Evolutionary conservation across 2,888 invertebrate species (phyloP), one percentile per base, ranked within the genome.

Genomic region (Drosophila percnosoma): DNA sequence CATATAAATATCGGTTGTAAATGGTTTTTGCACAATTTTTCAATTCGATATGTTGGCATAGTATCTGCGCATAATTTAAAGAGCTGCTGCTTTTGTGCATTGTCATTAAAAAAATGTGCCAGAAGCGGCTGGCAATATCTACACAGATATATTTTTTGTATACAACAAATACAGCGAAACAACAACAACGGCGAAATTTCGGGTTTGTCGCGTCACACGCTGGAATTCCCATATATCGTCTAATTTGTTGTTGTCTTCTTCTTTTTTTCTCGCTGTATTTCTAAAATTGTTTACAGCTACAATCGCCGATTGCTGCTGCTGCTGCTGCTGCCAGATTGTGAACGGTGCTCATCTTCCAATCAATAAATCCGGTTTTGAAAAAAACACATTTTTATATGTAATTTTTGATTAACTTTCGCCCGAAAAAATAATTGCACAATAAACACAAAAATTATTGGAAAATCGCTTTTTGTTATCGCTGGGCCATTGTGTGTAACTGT

Each of bases 91-190:
- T 70, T 75, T 88, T 73, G 62, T 87, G 87, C 77, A 84, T 90
- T 89, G 90, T 87, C 87, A 90, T 90, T 90, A 83, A 89, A 83
- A 89, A 87, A 89, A 87, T 90, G 82, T 87, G 87, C 84, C 87
- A 90, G 78, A 85, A 87, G 84, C 75, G 69, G 67, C 83, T 85
- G 18, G 64, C 67, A 60, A 64, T 68, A 70, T 68, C 51, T 53
- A 62, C 49, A 66, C 33, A 74, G 24, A 57, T 13, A 78, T 38
- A 69, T 45, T 24, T 45, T 8, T 45, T 45, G 21, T 36, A 54
- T 24, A 53, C 53, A 53, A 45, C 55, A 68, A 55, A 67, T 52
- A 57, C 53, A 34, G 10, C 4, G 13, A 27, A 51, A 59, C 31
- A 73, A 38, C 48, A 62, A 36, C 62, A 75, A 60, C 59, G 72